Evolutionary conservation across 1,140 invertebrate genomes (phyloP), one percentile per base, ranked within the genome.

Genomic region (Lamellibrachia luymesi): DNA sequence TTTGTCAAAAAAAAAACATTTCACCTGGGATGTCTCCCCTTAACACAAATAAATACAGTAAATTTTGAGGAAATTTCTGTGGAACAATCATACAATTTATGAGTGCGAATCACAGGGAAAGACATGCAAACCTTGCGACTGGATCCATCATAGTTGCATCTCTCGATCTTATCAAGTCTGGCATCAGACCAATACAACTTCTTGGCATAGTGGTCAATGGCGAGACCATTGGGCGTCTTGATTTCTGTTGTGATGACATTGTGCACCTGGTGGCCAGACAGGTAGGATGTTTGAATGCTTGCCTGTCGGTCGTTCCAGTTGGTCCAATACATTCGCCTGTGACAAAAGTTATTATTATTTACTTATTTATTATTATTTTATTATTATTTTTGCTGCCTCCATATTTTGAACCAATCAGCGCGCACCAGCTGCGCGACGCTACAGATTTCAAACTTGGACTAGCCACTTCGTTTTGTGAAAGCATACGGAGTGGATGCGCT

Each of bases 151-250:
- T 99, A 96, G 95, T 98, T 98, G 0, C 98, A 98, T 51, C 99
- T 96, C 97, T 99, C 99, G 94, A 99, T 99, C 96, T 99, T 99
- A 95, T 99, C 99, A 93, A 98, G 96, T 0, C 99, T 98, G 0
- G 99, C 99, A 96, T 99, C 99, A 0, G 99, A 99, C 99, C 99
- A 99, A 95, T 99, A 99, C 0, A 99, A 96, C 97, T 98, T 99
- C 80, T 98, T 97, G 27, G 99, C 99, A 38, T 99, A 98, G 95
- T 99, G 99, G 96, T 99, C 99, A 92, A 99, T 98, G 0, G 99
- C 98, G 50, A 99, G 96, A 56, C 99, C 99, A 95, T 98, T 99
- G 0, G 99, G 99, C 95, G 99, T 99, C 0, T 98, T 98, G 1
- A 99, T 97, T 93, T 99, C 98, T 94, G 98, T 98, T n/a, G 98